Evolutionary conservation across 2,797 vertebrate species (phyloP).

Genomic region (Argentina silus): DNA sequence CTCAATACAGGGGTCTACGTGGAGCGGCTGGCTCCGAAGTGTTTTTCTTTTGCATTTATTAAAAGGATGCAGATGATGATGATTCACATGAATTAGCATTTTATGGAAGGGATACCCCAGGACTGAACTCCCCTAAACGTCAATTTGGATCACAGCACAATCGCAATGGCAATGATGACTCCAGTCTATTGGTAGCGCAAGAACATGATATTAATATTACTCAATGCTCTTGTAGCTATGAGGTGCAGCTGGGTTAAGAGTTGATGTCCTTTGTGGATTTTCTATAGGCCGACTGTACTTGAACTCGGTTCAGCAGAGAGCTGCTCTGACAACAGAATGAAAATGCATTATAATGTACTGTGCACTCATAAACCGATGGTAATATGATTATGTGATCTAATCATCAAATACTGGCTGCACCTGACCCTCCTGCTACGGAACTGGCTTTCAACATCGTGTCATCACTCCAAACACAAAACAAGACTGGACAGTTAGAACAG

Average conservation of each 20-base stretch:
- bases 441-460: slow-evolving; percentile 50
- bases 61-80: slow-evolving; percentile 40
- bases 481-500: background rate
- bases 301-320: background rate
- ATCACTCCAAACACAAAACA: slow-evolving; percentile 5
- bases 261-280: background rate
- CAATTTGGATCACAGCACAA: slow-evolving; percentile 30
- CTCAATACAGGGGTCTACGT: slow-evolving; percentile 47
- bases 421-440: slow-evolving; percentile 21
- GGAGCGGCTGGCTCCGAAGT: slow-evolving; percentile 42
- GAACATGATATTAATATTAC: slow-evolving; percentile 34
- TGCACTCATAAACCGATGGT: background rate
- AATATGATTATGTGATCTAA: slow-evolving; percentile 17
- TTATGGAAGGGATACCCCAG: slow-evolving; percentile 38
- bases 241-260: background rate
- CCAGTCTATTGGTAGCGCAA: slow-evolving; percentile 9
- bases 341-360: slow-evolving; percentile 2
- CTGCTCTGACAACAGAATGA: background rate
- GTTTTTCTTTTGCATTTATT: slow-evolving; percentile 64
- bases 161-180: slow-evolving; percentile 28
- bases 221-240: background rate
- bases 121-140: slow-evolving; percentile 16
- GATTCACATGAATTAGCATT: slow-evolving; percentile 56
- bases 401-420: slow-evolving; percentile 5
- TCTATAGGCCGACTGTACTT: background rate